These are phyloP conservation scores for Platichthys stellatus DNA, from an alignment of 2,113 vertebrate species.

Conservation along the genomic window DNA sequence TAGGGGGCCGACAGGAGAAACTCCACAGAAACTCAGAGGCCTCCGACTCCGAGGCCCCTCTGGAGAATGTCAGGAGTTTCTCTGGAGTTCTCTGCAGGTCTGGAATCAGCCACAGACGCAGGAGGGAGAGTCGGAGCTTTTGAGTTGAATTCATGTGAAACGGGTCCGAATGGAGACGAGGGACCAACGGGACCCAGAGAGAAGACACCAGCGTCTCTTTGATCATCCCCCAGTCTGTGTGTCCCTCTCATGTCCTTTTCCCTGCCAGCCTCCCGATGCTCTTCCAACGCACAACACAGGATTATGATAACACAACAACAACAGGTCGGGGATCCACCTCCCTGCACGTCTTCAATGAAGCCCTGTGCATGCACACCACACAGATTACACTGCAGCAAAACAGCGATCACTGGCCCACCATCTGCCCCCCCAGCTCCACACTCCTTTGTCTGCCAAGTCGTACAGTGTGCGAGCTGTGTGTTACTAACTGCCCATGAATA, in stretches of 20 bases:
- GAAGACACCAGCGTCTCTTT: conserved; percentile 22
- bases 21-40: too few species aligned
- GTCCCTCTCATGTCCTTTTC: conserved; percentile 1
- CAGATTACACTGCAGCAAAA: conserved; percentile 63
- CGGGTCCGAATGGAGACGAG: conserved; percentile 9
- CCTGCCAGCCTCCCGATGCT: neutral
- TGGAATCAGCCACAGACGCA: conserved; percentile 1
- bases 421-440: conserved; percentile 18
- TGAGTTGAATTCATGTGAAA: conserved; percentile 14
- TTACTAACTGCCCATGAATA: conserved; percentile 33
- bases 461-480: conserved; percentile 39
- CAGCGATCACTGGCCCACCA: conserved; percentile 37
- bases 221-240: conserved; percentile 32
- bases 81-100: too few species aligned
- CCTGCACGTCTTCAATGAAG: conserved; percentile 22
- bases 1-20: too few species aligned
- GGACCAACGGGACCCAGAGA: conserved; percentile 3
- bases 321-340: conserved; percentile 9
- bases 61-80: too few species aligned
- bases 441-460: conserved; percentile 38
- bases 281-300: neutral
- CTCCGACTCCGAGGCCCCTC: too few species aligned
- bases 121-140: neutral
- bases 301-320: neutral
- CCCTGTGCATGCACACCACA: conserved; percentile 50